Percentiles rank a stretch among this genome's conserved stretches.
Evolutionary conservation across 2,797 vertebrate species (phyloP).

Genomic region (Triplophysa bombifrons): DNA sequence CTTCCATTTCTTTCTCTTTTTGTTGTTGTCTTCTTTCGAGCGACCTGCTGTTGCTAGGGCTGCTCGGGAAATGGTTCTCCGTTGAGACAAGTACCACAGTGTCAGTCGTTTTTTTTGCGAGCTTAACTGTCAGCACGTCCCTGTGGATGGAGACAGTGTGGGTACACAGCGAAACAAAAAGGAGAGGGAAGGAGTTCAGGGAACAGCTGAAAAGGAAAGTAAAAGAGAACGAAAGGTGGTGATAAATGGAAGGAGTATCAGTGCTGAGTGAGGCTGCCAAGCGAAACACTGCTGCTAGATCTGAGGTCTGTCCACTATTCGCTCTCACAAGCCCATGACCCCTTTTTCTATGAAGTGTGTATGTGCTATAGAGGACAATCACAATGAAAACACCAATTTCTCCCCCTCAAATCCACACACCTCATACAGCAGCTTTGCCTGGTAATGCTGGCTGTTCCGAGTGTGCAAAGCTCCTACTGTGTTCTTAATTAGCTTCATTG

Average conservation of each 20-base stretch:
- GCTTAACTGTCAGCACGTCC: conserved; percentile 43
- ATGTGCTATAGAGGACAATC: conserved; percentile 18
- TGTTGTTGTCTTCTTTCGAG: conserved; percentile 29
- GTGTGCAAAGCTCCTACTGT: conserved; percentile 55
- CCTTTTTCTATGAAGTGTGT: conserved; percentile 33
- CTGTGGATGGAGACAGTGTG: conserved; percentile 44
- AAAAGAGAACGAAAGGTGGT: conserved; percentile 39
- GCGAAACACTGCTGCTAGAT: conserved; percentile 46
- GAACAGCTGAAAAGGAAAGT: conserved; percentile 9
- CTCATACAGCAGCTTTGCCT: conserved; percentile 21
- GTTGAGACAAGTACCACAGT: conserved; percentile 38
- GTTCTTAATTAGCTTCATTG: conserved; percentile 64
- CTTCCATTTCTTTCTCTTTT: conserved; percentile 24
- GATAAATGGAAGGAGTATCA: conserved; percentile 60
- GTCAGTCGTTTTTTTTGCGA: conserved; percentile 27
- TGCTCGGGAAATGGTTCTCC: conserved; percentile 39
- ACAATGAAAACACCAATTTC: conserved; percentile 21
- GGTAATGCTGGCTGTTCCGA: conserved; percentile 43
- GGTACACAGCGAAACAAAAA: conserved; percentile 18
- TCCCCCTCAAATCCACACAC: not conserved
- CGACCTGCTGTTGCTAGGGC: conserved; percentile 32
- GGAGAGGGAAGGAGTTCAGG: not conserved
- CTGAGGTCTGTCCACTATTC: conserved; percentile 32
- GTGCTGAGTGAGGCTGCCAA: conserved; percentile 48
- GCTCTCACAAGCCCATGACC: conserved; percentile 22